A percentile compares a stretch with the other conserved stretches of the same genome.
Evolutionary conservation across 2,888 invertebrate genomes (phyloP).

Genomic region (Bellardia pandia): DNA sequence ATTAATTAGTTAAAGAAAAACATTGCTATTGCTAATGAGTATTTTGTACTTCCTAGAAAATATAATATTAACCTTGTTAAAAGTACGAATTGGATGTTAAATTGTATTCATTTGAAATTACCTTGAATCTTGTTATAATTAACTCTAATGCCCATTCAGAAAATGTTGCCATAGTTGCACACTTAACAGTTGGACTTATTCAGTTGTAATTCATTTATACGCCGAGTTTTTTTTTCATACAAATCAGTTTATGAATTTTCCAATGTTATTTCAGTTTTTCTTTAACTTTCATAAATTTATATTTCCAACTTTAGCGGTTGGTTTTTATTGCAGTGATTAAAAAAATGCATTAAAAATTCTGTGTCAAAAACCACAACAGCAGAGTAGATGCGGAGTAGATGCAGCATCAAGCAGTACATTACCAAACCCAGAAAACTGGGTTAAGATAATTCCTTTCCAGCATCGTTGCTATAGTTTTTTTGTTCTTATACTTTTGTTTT

Average conservation of each 20-base stretch:
- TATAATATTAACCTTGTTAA: not conserved
- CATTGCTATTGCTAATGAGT: too few species aligned
- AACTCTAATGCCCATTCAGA: conserved; percentile 6
- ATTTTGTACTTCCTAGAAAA: not conserved
- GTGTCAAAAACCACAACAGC: conserved; percentile 61
- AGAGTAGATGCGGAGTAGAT: not conserved
- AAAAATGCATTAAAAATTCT: conserved; percentile 64
- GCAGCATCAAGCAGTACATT: conserved; percentile 20
- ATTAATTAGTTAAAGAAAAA: too few species aligned
- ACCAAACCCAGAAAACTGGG: conserved; percentile 52
- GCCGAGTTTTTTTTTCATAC: not conserved
- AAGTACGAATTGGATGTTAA: not conserved
- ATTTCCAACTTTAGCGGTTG: conserved; percentile 20
- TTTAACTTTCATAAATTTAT: not conserved
- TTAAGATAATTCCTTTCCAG: conserved; percentile 52
- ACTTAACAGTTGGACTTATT: not conserved
- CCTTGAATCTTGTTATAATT: conserved; percentile 32
- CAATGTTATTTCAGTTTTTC: not conserved
- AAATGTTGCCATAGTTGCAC: not conserved
- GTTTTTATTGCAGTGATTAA: conserved; percentile 24
- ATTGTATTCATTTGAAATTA: conserved; percentile 23
- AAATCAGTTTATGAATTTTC: not conserved
- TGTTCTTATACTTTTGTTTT: conserved; percentile 38
- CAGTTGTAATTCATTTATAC: not conserved
- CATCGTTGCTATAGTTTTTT: not conserved